Evolutionary conservation across 2,797 vertebrate genomes (phyloP).

Genomic region (Lemur catta): DNA sequence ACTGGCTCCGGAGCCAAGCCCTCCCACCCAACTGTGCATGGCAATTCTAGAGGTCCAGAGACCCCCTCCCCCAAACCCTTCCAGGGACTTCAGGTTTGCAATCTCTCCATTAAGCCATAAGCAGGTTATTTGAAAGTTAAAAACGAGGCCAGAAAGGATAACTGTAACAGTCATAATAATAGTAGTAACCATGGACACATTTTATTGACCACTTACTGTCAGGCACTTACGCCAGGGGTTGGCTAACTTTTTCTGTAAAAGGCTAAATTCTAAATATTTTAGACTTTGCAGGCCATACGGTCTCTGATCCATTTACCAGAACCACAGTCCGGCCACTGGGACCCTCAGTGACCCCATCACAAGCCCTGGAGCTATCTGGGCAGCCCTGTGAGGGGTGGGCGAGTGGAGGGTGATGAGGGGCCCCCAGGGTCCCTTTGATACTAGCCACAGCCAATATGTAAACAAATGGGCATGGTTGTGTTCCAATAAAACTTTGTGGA

Average conservation of each 20-base stretch:
- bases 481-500: background rate
- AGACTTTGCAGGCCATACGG: background rate
- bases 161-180: background rate
- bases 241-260: background rate
- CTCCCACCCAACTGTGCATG: background rate
- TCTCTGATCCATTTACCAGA: background rate
- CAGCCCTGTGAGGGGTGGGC: fast-evolving
- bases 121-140: background rate
- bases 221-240: background rate
- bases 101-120: background rate
- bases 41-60: background rate
- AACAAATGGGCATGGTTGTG: background rate
- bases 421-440: background rate
- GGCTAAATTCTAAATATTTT: background rate
- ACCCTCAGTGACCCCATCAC: background rate
- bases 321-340: background rate
- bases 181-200: background rate
- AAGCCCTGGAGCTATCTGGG: background rate
- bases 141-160: background rate
- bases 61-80: background rate
- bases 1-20: background rate
- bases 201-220: background rate
- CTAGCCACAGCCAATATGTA: background rate
- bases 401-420: fast-evolving
- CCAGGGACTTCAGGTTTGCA: background rate